A percentile compares a stretch with the other conserved stretches of the same genome.
These are phyloP conservation scores for Cheilosia soror DNA, from an alignment of 2,888 invertebrate genomes.

Conservation along the genomic window DNA sequence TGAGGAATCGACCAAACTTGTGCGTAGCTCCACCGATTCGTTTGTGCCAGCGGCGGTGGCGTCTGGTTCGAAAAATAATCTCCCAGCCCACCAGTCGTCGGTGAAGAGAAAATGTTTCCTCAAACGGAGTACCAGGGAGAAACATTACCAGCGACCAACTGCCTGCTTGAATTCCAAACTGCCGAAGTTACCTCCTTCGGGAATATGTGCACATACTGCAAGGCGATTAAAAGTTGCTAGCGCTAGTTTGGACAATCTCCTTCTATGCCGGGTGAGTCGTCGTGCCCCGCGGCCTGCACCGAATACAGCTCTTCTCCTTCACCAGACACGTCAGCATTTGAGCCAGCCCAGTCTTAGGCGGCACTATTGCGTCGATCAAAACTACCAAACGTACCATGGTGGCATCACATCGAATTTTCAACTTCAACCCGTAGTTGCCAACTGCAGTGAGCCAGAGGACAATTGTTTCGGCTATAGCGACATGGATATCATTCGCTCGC, in stretches of 20 bases:
- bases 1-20: slow-evolving; percentile 21
- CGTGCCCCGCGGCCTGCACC: slow-evolving; percentile 4
- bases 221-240: slow-evolving; percentile 33
- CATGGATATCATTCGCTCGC: slow-evolving; percentile 35
- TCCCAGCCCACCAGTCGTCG: neutral
- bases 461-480: slow-evolving; percentile 44
- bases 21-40: slow-evolving; percentile 48
- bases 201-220: slow-evolving; percentile 36
- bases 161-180: slow-evolving; percentile 2
- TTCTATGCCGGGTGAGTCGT: neutral
- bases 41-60: slow-evolving; percentile 14
- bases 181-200: neutral
- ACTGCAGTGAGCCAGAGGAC: slow-evolving; percentile 59
- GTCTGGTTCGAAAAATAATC: neutral
- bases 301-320: slow-evolving; percentile 12
- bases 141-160: slow-evolving; percentile 12
- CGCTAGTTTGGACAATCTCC: slow-evolving; percentile 47
- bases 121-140: slow-evolving; percentile 30
- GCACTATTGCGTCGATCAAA: slow-evolving; percentile 28
- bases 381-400: slow-evolving; percentile 50
- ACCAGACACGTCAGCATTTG: slow-evolving; percentile 41
- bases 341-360: slow-evolving; percentile 51
- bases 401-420: slow-evolving; percentile 23
- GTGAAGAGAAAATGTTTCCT: slow-evolving; percentile 34
- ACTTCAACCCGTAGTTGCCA: neutral